phyloP scores from a whole-genome alignment of 2,888 invertebrate genomes.

The Tetragonula carbonaria region DNA sequence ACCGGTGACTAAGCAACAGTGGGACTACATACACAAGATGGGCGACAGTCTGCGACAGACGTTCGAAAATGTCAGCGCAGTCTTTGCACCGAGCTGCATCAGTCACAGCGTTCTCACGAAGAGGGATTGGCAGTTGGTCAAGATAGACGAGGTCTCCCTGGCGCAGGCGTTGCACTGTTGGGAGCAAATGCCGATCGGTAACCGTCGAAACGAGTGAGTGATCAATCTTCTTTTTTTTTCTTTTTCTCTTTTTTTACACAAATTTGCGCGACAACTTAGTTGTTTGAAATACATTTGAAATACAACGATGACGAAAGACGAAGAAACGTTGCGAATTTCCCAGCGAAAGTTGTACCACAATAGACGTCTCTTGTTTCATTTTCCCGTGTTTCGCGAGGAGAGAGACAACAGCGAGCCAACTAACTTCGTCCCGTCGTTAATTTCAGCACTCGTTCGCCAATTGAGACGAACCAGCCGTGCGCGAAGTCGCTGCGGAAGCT shows the following conservation, averaged over 20 bases:
- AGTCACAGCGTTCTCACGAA: constrained; percentile 95
- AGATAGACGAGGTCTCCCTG: constrained; percentile 93
- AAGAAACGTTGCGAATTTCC: neutral
- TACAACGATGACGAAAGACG: too few relatives aligned
- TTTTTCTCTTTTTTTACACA: too few relatives aligned
- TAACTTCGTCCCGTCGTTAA: constrained; percentile 9
- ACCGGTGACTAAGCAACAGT: constrained; percentile 94
- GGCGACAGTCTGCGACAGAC: constrained; percentile 93
- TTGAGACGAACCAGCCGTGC: constrained; percentile 78
- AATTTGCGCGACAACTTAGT: too few relatives aligned
- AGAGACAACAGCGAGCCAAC: neutral
- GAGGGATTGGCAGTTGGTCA: constrained; percentile 94
- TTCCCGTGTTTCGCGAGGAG: neutral
- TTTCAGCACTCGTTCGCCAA: constrained; percentile 74
- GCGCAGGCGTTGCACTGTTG: constrained; percentile 95
- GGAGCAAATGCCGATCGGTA: constrained; percentile 86
- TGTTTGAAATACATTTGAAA: too few relatives aligned
- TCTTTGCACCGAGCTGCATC: constrained; percentile 97
- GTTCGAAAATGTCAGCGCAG: constrained; percentile 93
- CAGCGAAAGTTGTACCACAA: neutral
- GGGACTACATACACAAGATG: constrained; percentile 96
- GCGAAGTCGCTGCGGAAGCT: constrained; percentile 76
- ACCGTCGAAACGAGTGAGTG: constrained; percentile 71
- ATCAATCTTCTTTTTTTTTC: neutral
- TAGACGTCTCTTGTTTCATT: neutral